Evolutionary conservation across 2,888 invertebrate species (phyloP).

Genomic region (Petrolisthes manimaculis): DNA sequence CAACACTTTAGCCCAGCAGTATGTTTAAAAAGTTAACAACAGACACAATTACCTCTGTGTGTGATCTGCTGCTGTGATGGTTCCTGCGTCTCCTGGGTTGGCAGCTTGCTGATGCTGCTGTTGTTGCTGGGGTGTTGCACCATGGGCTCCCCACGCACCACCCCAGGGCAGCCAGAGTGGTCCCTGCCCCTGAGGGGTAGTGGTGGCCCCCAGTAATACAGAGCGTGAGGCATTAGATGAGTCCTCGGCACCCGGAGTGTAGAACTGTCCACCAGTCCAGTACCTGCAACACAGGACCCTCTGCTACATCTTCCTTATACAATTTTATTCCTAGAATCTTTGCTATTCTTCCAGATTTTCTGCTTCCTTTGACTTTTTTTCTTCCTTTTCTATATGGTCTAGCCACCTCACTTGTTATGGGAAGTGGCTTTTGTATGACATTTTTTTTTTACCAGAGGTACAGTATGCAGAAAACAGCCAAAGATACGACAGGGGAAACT

Average conservation of each 20-base stretch:
- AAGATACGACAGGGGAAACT: too few relatives aligned
- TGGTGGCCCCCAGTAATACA: slow-evolving; percentile 67
- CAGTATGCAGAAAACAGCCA: too few relatives aligned
- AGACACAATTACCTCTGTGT: slow-evolving; percentile 30
- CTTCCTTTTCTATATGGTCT: not conserved
- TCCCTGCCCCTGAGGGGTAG: slow-evolving; percentile 65
- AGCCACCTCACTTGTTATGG: not conserved
- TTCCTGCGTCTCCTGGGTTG: slow-evolving; percentile 28
- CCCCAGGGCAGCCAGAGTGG: slow-evolving; percentile 67
- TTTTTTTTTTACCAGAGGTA: too few relatives aligned
- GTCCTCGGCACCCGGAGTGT: slow-evolving; percentile 84
- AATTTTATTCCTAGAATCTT: not conserved
- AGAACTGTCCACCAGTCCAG: slow-evolving; percentile 81
- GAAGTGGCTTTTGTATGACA: too few relatives aligned
- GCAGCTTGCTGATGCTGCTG: slow-evolving; percentile 18
- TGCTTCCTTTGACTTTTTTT: not conserved
- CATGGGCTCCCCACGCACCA: slow-evolving; percentile 46
- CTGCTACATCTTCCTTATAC: not conserved
- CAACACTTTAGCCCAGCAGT: not conserved
- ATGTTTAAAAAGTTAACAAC: not conserved
- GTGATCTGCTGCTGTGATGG: slow-evolving; percentile 13
- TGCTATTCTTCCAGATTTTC: not conserved
- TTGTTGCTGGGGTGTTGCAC: slow-evolving; percentile 25
- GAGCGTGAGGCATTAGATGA: slow-evolving; percentile 61
- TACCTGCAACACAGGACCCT: slow-evolving; percentile 70